Evolutionary conservation across 2,797 vertebrate genomes (phyloP), one percentile per base, ranked within the genome.

Genomic region (Epinephelus awoara): DNA sequence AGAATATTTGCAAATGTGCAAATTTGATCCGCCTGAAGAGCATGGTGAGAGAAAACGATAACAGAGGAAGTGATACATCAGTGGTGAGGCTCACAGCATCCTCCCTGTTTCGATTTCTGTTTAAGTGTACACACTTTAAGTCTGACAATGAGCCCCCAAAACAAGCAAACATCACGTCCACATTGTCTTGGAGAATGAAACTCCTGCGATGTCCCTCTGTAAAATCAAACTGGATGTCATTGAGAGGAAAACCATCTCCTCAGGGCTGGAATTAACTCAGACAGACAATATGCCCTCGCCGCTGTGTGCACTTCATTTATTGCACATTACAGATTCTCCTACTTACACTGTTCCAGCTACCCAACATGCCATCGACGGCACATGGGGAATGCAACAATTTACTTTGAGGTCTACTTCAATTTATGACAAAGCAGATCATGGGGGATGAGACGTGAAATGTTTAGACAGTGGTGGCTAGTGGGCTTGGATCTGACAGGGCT

Each of bases 391-490:
- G 75, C 76, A 85, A 81, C 74, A 68, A 83, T 90, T 88, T 88
- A 84, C 80, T 83, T 73, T 76, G 86, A 84, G 84, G 71, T 91
- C 83, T 71, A 67, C 84, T 84, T 87, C 72, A 82, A 86, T 90
- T 88, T 82, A 68, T 88, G 89, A 91, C 89, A 86, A 68, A 77
- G 69, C 70, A 38, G 34, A 91, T 90, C 84, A 85, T 17, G 12
- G 40, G 57, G 82, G 83, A 82, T 38, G 64, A 85, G 89, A 93
- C 49, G 77, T 86, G 77, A 93, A 80, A 86, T 73, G 79, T 89
- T 93, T 79, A 69, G 88, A 91, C 89, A 90, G 89, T 25, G 40
- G 71, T 79, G 89, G 84, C 89, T 89, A 82, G 77, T 92, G 85
- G 90, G 85, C 85, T 81, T 49, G 80, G 84, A 84, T 85, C 81